A percentile compares a stretch with the other conserved stretches of the same genome.
Conservation (phyloP, 2,888 invertebrate genomes). For the Apamea epomidion region DNA sequence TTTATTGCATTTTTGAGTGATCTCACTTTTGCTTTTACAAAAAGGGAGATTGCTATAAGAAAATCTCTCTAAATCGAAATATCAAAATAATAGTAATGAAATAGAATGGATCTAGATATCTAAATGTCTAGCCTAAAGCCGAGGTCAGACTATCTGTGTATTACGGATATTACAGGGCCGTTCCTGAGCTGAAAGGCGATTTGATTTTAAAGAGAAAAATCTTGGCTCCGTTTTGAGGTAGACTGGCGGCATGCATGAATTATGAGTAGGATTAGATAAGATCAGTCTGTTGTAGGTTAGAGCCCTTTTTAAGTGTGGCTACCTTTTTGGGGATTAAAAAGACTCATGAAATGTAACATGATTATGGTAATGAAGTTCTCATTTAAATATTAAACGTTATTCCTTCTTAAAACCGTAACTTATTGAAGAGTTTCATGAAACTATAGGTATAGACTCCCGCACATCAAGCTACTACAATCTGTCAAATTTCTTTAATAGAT, state of each 20-base stretch:
- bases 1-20: not conserved
- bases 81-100: not conserved
- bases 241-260: not conserved
- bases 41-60: not conserved
- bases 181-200: not conserved
- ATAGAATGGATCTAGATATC: conserved; percentile 45
- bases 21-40: not conserved
- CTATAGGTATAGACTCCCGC: too few relatives aligned
- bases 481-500: too few relatives aligned
- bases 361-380: not conserved
- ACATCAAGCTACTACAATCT: too few relatives aligned
- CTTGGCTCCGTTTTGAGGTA: not conserved
- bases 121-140: conserved; percentile 37
- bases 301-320: not conserved
- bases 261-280: not conserved
- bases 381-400: too few relatives aligned
- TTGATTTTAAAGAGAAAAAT: not conserved
- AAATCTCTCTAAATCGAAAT: not conserved
- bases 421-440: not conserved
- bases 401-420: not conserved
- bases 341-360: not conserved
- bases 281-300: not conserved
- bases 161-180: conserved; percentile 23
- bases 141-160: conserved; percentile 32
- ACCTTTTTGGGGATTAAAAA: not conserved